Percentiles rank a stretch among this genome's conserved stretches.
Evolutionary conservation across 2,113 vertebrate species (phyloP).

Genomic region (Crotalus viridis): DNA sequence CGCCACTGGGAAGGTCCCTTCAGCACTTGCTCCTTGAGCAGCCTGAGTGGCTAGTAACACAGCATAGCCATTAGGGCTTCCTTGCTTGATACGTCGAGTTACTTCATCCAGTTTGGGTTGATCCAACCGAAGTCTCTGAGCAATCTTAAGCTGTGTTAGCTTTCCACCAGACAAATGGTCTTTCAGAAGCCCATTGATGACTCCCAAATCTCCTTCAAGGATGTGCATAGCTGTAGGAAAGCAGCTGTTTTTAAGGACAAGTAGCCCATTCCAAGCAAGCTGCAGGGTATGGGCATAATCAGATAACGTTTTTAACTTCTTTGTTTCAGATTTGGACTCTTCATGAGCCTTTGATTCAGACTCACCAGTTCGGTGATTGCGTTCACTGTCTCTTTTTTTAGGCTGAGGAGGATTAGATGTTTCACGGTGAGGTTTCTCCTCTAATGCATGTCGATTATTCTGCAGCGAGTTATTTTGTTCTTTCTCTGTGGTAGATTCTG

Average conservation of each 20-base stretch:
- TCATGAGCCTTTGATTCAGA: slow-evolving; percentile 66
- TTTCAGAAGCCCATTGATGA: slow-evolving; percentile 83
- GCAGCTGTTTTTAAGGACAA: slow-evolving; percentile 96
- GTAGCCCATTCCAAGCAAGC: slow-evolving; percentile 90
- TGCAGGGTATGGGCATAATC: slow-evolving; percentile 88
- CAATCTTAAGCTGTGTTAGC: slow-evolving; percentile 92
- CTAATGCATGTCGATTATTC: slow-evolving; percentile 72
- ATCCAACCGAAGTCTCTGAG: slow-evolving; percentile 94
- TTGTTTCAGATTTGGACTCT: slow-evolving; percentile 75
- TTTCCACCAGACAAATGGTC: slow-evolving; percentile 78
- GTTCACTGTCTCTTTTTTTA: slow-evolving; percentile 77
- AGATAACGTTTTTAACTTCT: slow-evolving; percentile 78
- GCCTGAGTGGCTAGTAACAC: slow-evolving; percentile 93
- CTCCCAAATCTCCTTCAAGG: slow-evolving; percentile 87
- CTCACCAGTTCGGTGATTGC: slow-evolving; percentile 81
- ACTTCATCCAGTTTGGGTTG: slow-evolving; percentile 97
- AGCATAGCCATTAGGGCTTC: slow-evolving; percentile 87
- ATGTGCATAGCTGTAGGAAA: slow-evolving; percentile 94
- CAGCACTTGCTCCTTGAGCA: slow-evolving; percentile 64
- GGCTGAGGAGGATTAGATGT: slow-evolving; percentile 66
- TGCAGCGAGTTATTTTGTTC: slow-evolving; percentile 78
- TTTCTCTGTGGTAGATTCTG: slow-evolving; percentile 82
- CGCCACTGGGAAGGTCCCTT: slow-evolving; percentile 71
- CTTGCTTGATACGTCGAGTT: slow-evolving; percentile 87
- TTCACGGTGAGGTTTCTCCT: slow-evolving; percentile 72